Base-by-base conservation (phyloP, 2,888 invertebrate species). In the Drosophila flavopinicola region DNA sequence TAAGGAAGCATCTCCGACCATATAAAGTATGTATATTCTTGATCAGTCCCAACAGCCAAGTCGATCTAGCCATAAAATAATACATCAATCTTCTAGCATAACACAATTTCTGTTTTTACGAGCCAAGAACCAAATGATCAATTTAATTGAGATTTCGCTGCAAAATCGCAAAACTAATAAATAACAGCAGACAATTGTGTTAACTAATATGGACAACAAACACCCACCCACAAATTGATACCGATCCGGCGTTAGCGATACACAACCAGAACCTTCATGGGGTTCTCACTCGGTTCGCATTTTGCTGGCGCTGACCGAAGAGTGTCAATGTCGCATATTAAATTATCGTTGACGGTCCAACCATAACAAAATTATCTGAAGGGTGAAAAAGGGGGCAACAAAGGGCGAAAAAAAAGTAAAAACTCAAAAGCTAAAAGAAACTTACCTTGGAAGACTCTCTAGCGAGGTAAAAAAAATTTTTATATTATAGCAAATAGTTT, bases 251-350 rank as follows among this genome's bases (percentile, higher is more conserved):
- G 38, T 37, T 47, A 52, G 42, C 47, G 53, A 48, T 44, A 52
- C 24, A 45, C 52, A 57, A 32, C 52, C 10, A 33, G 1, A 15
- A 2, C 32, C n/a, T n/a, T 6, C 2, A 3, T 11, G 48, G 27
- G 41, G 32, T 68, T 58, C 35, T 48, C 70, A 30, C 35, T 33
- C 38, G 47, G 17, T 17, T 27, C 7, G 47, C 24, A 20, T 47
- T 30, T 20, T 41, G 45, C 45, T 38, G 33, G 10, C 30, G 49
- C 58, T 69, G 66, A 73, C 66, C 80, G 59, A 85, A 80, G 87
- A 80, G 85, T 80, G 87, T 78, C 82, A 87, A 82, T 82, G 83
- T 87, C 65, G 78, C 85, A 87, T 85, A 85, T 82, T 87, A 85
- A 82, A 82, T 87, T 75, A 87, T 71, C 78, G 78, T 64, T 66